These are phyloP conservation scores for Perodicticus potto DNA, from an alignment of 2,797 vertebrate genomes.

Conservation along the genomic window DNA sequence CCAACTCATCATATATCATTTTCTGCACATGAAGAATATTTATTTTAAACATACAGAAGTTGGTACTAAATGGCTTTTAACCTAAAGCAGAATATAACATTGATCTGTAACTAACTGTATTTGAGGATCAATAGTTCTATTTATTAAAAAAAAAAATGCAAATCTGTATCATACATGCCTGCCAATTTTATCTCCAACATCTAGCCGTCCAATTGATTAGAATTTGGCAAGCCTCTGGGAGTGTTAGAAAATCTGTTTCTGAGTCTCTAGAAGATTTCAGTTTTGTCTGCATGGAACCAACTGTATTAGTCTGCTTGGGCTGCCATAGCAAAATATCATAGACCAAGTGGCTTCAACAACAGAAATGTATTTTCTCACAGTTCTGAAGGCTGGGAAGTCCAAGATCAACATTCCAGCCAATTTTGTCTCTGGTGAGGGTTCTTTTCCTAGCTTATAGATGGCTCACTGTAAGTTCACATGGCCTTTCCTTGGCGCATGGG, in stretches of 20 bases:
- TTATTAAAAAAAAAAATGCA: constrained; percentile 61
- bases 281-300: not conserved
- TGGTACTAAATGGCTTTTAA: not conserved
- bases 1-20: not conserved
- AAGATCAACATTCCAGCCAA: not conserved
- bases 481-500: not conserved
- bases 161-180: constrained; percentile 27
- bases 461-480: not conserved
- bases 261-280: constrained; percentile 6
- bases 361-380: not conserved
- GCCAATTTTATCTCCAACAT: constrained; percentile 54
- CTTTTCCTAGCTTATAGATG: not conserved
- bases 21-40: constrained; percentile 28
- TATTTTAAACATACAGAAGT: constrained; percentile 45
- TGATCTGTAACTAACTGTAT: constrained; percentile 60
- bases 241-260: constrained; percentile 51
- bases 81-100: not conserved
- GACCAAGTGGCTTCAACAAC: not conserved
- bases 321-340: not conserved
- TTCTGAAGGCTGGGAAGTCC: not conserved
- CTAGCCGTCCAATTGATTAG: constrained; percentile 36
- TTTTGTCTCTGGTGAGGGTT: not conserved
- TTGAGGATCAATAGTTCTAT: constrained; percentile 72
- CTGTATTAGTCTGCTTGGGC: not conserved
- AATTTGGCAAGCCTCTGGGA: constrained; percentile 50